Base-by-base conservation (phyloP, 2,888 invertebrate species). In the Thymelicus lineola region DNA sequence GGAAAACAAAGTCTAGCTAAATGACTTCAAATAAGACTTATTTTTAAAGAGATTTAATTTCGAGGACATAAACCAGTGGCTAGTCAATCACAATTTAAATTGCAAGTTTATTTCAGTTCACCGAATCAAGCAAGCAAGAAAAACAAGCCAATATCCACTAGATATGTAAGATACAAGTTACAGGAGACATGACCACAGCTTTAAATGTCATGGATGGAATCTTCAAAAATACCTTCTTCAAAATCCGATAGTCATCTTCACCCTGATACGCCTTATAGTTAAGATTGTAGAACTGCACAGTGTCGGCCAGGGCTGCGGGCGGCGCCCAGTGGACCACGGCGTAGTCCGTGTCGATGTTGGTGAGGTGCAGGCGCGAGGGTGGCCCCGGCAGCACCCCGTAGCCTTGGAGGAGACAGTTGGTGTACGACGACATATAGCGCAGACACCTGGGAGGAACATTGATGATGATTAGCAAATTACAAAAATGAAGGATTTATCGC, bases 331-430 rank as follows among this genome's bases (percentile, higher is more conserved):
- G 96, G 0, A 97, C 88, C 65, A 97, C 96, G 0, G 96, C 97
- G 86, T 96, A 97, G 82, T 95, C 96, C 0, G 96, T 95, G 77
- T 96, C 96, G 72, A 97, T 95, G 83, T 97, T 96, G 46, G 96
- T 95, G 7, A 97, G 95, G 77, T 95, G 95, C 2, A 97, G 93
- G 63, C 94, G 93, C 0, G 95, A 94, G 0, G 97, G 97, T 0
- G 96, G 94, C 38, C 96, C 96, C 0, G 97, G 96, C 0, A 97
- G 93, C 0, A 97, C 97, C 0, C 97, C 97, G 86, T 97, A 97
- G 15, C 97, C 97, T 89, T 97, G 97, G 74, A 97, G 95, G 28
- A 97, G 94, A 83, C 97, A 97, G 90, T 96, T 97, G 55, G 96
- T 96, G 89, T 97, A 97, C 55, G 96, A 96, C 7, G 95, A 94